Conservation (phyloP, 2,113 vertebrate species). For the rat (Rattus norvegicus) region GRCr8 NC_086022.1:71587001-71587500, state of each 20-base stretch:
- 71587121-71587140: background rate
- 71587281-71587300: background rate
- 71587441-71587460: background rate
- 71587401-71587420: background rate
- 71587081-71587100: background rate
- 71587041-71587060: background rate
- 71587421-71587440: background rate
- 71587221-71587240: background rate
- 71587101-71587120: background rate
- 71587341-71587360: background rate
- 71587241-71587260: background rate
- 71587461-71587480: background rate
- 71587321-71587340: background rate
- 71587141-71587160: background rate
- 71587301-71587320: background rate
- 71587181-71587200: background rate
- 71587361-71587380: background rate
- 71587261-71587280: background rate
- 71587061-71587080: conserved; percentile 10
- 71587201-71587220: background rate
- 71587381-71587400: background rate
- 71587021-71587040: background rate
- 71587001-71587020: background rate
- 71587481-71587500: conserved; percentile 2
- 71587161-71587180: background rate